These are phyloP conservation scores for Lacerta agilis DNA, from an alignment of 2,797 vertebrate species.

Conservation along the genomic window DNA sequence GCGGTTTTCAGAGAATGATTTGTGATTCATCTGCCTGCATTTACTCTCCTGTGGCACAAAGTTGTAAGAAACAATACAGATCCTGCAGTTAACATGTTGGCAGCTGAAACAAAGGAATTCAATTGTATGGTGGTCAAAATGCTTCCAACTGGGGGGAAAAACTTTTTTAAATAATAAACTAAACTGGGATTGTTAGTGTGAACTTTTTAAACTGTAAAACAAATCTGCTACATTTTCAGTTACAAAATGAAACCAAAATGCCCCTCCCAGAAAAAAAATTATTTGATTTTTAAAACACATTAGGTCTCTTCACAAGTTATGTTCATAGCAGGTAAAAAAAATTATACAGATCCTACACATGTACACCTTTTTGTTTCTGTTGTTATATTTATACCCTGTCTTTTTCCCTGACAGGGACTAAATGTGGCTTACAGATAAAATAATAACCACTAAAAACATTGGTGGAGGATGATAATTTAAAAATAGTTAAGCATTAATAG, in stretches of 20 bases:
- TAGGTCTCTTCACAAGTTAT: neutral
- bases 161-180: neutral
- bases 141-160: neutral
- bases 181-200: neutral
- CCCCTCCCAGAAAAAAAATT: neutral
- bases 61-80: neutral
- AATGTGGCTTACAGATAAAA: no score
- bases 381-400: no score
- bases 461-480: no score
- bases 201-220: neutral
- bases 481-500: no score
- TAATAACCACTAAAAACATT: no score
- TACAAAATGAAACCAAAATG: neutral
- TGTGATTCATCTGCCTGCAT: neutral
- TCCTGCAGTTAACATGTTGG: neutral
- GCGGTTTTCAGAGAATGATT: neutral
- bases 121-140: conserved; percentile 10
- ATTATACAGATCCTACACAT: neutral
- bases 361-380: neutral
- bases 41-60: neutral
- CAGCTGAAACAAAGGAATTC: conserved; percentile 24
- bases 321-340: neutral
- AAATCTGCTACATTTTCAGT: neutral
- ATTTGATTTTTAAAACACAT: neutral
- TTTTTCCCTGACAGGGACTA: no score